Evolutionary conservation across 2,888 invertebrate genomes (phyloP), one percentile per base, ranked within the genome.

Genomic region (Lordiphosa andalusiaca): DNA sequence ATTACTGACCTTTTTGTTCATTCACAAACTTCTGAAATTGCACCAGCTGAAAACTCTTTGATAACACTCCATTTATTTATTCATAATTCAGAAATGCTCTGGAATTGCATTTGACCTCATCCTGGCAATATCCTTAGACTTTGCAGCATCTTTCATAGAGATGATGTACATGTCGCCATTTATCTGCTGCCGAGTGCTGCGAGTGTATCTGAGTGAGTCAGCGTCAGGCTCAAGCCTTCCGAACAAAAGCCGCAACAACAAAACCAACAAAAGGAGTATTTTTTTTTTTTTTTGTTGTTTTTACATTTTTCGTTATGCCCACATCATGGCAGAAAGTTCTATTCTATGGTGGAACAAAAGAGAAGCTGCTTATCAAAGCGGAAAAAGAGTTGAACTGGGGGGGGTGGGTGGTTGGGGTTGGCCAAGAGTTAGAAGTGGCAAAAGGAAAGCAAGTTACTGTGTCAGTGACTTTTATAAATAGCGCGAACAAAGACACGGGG

Each of bases 401-500:
- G n/a, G n/a, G n/a, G n/a, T n/a, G n/a, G n/a, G n/a, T n/a, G n/a
- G 12, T 12, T 23, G 10, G 16, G 36, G 33, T 23, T 21, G 36
- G 38, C 51, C 59, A 50, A 53, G 68, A 61, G 60, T 64, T 75
- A 69, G 70, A 74, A 72, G 78, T 76, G 72, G 74, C 55, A 76
- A 69, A 62, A 63, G 66, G 63, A 67, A 68, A 60, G 62, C 77
- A 72, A 83, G 83, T 83, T 83, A 83, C 77, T 80, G 77, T 83
- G 80, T 73, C 83, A 83, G 57, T 83, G 80, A 80, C 77, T 74
- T 83, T 83, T 83, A 78, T 78, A 78, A 82, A 78, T 78, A 78
- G 78, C 75, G 61, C 49, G 69, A 73, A 78, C 80, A 82, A 78
- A 71, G 69, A 64, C 69, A 66, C 78, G 61, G 46, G 56, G 64